Percentiles rank a stretch among this genome's conserved stretches.
Conservation (phyloP, 35 echinoderm and acorn worm species). For the Apostichopus japonicus region DNA sequence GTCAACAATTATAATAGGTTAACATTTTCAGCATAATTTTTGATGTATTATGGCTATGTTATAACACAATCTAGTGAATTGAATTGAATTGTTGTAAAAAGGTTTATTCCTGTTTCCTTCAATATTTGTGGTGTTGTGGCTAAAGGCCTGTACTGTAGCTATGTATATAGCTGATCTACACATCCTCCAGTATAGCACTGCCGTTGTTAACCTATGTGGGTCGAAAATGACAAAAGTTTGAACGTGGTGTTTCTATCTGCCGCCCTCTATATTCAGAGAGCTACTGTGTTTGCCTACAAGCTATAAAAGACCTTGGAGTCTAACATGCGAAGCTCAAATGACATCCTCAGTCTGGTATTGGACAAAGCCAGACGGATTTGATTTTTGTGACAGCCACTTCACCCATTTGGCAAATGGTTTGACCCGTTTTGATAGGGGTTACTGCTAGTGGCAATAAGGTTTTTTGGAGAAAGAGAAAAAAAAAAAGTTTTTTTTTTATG, state of each 20-base stretch:
- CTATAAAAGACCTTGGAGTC: conserved; percentile 34
- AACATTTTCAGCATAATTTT: too few relatives aligned
- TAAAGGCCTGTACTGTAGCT: too few relatives aligned
- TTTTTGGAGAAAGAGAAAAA: background rate
- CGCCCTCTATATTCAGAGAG: background rate
- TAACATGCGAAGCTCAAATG: conserved; percentile 7
- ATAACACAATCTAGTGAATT: too few relatives aligned
- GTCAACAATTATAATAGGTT: too few relatives aligned
- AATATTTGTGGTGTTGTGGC: too few relatives aligned
- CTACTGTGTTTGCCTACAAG: conserved; percentile 3
- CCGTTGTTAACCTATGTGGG: too few relatives aligned
- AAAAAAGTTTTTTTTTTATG: conserved; percentile 19
- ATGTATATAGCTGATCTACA: too few relatives aligned
- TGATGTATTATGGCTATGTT: too few relatives aligned
- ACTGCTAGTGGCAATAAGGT: background rate
- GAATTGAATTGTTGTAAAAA: too few relatives aligned
- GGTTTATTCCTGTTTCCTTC: too few relatives aligned
- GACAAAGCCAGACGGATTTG: background rate
- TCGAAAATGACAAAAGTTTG: too few relatives aligned
- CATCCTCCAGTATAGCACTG: too few relatives aligned
- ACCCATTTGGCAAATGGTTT: conserved; percentile 39
- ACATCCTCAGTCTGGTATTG: background rate
- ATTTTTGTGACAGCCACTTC: conserved; percentile 32
- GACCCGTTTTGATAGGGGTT: conserved; percentile 45
- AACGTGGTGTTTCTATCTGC: background rate